A percentile compares a stretch with the other conserved stretches of the same genome.
Conservation (phyloP, 1,140 invertebrate species). For the Drosophila varians region DNA sequence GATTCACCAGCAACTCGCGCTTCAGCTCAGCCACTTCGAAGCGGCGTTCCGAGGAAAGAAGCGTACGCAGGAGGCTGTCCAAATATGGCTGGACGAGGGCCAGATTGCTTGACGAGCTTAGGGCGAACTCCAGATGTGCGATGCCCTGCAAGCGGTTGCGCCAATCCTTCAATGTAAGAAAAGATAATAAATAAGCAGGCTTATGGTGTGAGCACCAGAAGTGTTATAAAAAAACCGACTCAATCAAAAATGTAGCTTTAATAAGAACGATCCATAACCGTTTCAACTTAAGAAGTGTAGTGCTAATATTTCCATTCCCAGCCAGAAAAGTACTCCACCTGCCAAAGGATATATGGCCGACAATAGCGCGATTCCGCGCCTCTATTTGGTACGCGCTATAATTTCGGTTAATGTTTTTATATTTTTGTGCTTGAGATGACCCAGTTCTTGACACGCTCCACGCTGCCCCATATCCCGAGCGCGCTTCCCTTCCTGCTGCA, state of each 20-base stretch:
- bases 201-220: no score
- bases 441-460: conserved; percentile 72
- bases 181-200: no score
- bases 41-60: conserved; percentile 84
- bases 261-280: background rate
- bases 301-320: background rate
- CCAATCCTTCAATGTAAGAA: conserved; percentile 85
- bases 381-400: conserved; percentile 59
- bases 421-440: conserved; percentile 60
- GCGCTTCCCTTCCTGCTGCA: background rate
- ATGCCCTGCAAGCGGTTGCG: conserved; percentile 85
- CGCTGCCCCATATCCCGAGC: conserved; percentile 19
- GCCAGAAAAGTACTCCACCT: background rate
- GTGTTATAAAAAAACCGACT: no score
- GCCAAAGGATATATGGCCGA: background rate
- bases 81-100: conserved; percentile 86
- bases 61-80: conserved; percentile 86
- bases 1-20: conserved; percentile 70
- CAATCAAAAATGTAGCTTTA: no score
- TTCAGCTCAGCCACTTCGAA: conserved; percentile 78
- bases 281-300: background rate
- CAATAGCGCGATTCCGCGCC: background rate
- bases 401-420: conserved; percentile 81
- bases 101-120: conserved; percentile 85
- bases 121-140: conserved; percentile 84